Conservation (phyloP, 2,113 vertebrate genomes). For the Trochalopteron elliotii region DNA sequence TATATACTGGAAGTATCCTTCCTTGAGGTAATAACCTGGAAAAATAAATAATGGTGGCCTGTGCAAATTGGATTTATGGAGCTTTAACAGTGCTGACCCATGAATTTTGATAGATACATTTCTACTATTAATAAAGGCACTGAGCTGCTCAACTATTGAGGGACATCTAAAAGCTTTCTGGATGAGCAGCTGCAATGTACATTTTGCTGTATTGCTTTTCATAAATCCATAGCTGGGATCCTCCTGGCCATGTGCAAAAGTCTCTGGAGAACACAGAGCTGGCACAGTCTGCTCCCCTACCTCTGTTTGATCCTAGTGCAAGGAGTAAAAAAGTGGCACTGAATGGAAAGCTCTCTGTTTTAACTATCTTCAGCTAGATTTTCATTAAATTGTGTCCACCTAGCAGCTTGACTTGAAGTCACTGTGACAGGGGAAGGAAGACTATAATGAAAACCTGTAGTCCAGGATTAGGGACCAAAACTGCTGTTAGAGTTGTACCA, state of each 20-base stretch:
- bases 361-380: not conserved
- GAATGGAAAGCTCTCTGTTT: not conserved
- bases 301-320: not conserved
- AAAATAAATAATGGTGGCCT: constrained; percentile 19
- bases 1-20: not conserved
- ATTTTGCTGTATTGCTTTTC: constrained; percentile 38
- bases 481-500: not conserved
- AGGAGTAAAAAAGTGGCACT: not conserved
- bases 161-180: constrained; percentile 48
- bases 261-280: not conserved
- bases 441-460: not conserved
- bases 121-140: constrained; percentile 47
- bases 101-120: constrained; percentile 34
- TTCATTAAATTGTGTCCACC: not conserved
- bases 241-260: not conserved
- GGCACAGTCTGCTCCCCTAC: not conserved
- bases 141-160: not conserved
- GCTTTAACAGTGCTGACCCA: constrained; percentile 45
- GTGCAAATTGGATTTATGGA: not conserved
- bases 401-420: not conserved
- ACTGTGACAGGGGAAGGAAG: not conserved
- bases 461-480: not conserved
- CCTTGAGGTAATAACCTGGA: not conserved
- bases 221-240: constrained; percentile 39
- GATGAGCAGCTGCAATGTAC: constrained; percentile 22